Percentiles rank a stretch among this genome's conserved stretches.
Evolutionary conservation across 53 echinoderm and acorn worm genomes (phyloP).

Genomic region (Holothuria scabra): DNA sequence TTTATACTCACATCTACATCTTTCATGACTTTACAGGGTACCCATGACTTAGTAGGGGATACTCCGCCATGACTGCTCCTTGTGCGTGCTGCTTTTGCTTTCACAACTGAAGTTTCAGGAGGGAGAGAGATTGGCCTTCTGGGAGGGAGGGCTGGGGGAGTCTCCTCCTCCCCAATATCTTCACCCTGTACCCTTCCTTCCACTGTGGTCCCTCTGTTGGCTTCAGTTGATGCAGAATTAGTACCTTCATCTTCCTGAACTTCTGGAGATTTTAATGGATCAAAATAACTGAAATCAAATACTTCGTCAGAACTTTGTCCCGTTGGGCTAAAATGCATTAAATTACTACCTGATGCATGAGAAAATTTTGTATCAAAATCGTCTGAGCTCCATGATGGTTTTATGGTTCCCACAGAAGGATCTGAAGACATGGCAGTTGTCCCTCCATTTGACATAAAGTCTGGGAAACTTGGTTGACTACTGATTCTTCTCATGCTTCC

Average conservation of each 20-base stretch:
- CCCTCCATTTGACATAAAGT: constrained; percentile 22
- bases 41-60: constrained; percentile 39
- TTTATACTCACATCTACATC: constrained; percentile 28
- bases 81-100: background rate
- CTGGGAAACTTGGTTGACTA: constrained; percentile 79
- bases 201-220: background rate
- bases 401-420: background rate
- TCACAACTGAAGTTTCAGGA: background rate
- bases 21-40: constrained; percentile 3
- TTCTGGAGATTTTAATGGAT: constrained; percentile 63
- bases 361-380: background rate
- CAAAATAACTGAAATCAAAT: constrained; percentile 89
- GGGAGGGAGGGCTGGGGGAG: constrained; percentile 37
- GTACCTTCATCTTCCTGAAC: background rate
- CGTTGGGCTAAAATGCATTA: constrained; percentile 78
- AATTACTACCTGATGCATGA: constrained; percentile 37
- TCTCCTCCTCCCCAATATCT: constrained; percentile 1
- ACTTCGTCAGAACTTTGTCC: constrained; percentile 53
- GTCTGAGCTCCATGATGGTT: constrained; percentile 24
- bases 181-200: background rate
- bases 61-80: constrained; percentile 7
- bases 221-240: background rate
- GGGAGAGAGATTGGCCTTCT: constrained; percentile 46
- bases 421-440: background rate
- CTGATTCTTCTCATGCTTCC: constrained; percentile 72